Evolutionary conservation across 2,888 invertebrate genomes (phyloP), one percentile per base, ranked within the genome.

Genomic region (Crepidodera aurea): DNA sequence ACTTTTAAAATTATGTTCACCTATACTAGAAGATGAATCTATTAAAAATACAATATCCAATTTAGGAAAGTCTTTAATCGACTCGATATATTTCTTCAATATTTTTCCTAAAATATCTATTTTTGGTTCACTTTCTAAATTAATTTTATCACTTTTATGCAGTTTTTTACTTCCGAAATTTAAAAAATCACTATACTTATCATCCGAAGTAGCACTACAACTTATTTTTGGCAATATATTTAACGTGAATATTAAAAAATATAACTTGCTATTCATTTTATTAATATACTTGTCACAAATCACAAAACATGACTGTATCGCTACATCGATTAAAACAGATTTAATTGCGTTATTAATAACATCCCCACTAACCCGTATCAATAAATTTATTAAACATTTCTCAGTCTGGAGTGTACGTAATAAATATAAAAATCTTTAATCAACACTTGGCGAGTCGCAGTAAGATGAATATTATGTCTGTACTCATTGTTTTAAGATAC

Each of bases 1-100:
- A 74, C 87, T 87, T 64, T 81, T 80, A 75, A 90, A 90, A 77
- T 90, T 88, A 15, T 82, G 78, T 65, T 83, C 82, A 0, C 89
- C 90, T 1, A 90, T 87, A 68, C 88, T 88, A 0, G 87, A 87
- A n/a, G 89, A 89, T 10, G 87, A 85, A 72, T 90, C 90, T 44
- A 90, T 86, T 44, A 90, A 79, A 75, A 90, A 90, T 19, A 90
- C 83, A 34, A 90, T 78, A 72, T 90, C 90, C 64, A 87, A 78
- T 42, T 73, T 71, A 2, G 69, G 65, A 13, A 71, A 70, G 1
- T 62, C 58, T 68, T 86, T 83, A 19, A 88, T 76, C n/a, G 76
- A 76, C 55, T 84, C 82, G 1, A 88, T 83, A 67, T 84, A 84
- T 51, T 80, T 79, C 69, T 86, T 86, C 64, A 88, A 83, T 19